phyloP scores from a whole-genome alignment of 2,888 invertebrate genomes.

The Apamea crenata region DNA sequence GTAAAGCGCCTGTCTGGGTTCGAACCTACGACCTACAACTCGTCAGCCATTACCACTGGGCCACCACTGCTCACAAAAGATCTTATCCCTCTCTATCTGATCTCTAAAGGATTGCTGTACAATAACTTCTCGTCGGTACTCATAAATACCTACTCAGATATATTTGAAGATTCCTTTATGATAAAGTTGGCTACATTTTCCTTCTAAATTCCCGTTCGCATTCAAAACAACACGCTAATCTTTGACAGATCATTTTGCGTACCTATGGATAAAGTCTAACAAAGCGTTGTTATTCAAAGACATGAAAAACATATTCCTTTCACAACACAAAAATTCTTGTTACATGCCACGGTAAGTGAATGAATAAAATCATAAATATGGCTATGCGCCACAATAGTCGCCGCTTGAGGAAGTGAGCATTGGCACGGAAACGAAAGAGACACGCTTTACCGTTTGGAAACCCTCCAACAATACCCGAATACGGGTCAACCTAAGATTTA shows the following conservation, averaged over 20 bases:
- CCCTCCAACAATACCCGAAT: slow-evolving; percentile 56
- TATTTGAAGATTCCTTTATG: background rate
- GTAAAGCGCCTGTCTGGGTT: too few species aligned
- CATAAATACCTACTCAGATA: background rate
- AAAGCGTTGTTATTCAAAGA: slow-evolving; percentile 11
- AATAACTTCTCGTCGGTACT: background rate
- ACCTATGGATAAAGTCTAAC: background rate
- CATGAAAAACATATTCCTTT: background rate
- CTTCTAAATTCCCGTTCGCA: background rate
- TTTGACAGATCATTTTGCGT: background rate
- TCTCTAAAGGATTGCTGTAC: background rate
- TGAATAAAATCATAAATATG: slow-evolving; percentile 46
- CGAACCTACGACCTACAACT: too few species aligned
- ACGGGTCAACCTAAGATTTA: slow-evolving; percentile 48
- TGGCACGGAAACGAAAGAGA: slow-evolving; percentile 51
- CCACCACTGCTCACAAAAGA: too few species aligned
- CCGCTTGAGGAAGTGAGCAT: slow-evolving; percentile 45
- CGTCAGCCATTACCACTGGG: too few species aligned
- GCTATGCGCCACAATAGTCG: slow-evolving; percentile 31
- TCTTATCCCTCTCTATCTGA: too few species aligned
- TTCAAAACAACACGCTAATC: background rate
- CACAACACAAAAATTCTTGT: slow-evolving; percentile 8
- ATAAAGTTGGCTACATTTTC: background rate
- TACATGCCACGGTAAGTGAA: background rate
- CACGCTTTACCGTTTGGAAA: slow-evolving; percentile 53